Evolutionary conservation across 2,888 invertebrate species (phyloP).

Genomic region (Steromphala cineraria): DNA sequence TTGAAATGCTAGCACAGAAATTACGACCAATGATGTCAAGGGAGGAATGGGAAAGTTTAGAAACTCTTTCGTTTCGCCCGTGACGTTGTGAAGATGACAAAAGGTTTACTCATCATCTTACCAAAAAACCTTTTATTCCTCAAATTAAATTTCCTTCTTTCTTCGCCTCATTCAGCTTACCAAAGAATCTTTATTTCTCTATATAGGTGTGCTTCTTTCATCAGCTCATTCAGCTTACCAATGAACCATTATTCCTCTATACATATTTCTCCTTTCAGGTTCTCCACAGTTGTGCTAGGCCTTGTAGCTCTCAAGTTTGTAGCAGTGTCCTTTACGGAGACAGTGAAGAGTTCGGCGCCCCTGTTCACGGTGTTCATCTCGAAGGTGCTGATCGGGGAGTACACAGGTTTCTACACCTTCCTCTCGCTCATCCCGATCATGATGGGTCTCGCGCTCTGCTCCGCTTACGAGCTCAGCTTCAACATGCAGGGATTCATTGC

Average conservation of each 20-base stretch:
- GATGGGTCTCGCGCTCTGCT: conserved; percentile 85
- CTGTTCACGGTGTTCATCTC: conserved; percentile 87
- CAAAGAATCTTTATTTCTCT: no score
- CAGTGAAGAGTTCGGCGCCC: conserved; percentile 87
- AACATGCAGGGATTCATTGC: conserved; percentile 84
- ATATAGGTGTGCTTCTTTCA: no score
- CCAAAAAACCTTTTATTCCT: no score
- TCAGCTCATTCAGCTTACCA: background rate
- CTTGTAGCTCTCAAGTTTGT: conserved; percentile 86
- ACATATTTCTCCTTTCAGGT: conserved; percentile 77
- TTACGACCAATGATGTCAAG: no score
- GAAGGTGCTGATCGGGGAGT: conserved; percentile 76
- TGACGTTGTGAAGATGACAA: no score
- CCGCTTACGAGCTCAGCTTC: conserved; percentile 86
- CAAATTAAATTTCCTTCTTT: no score
- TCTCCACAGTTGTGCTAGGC: conserved; percentile 84
- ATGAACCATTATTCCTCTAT: background rate
- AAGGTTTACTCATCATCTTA: no score
- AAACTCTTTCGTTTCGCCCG: no score
- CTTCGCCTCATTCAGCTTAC: no score
- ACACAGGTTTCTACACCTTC: conserved; percentile 79
- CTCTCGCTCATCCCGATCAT: conserved; percentile 86
- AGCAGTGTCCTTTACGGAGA: conserved; percentile 88
- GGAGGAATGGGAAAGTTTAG: no score
- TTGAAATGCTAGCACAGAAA: no score